Conservation (phyloP, 2,113 vertebrate genomes). For the Cairina moschata region DNA sequence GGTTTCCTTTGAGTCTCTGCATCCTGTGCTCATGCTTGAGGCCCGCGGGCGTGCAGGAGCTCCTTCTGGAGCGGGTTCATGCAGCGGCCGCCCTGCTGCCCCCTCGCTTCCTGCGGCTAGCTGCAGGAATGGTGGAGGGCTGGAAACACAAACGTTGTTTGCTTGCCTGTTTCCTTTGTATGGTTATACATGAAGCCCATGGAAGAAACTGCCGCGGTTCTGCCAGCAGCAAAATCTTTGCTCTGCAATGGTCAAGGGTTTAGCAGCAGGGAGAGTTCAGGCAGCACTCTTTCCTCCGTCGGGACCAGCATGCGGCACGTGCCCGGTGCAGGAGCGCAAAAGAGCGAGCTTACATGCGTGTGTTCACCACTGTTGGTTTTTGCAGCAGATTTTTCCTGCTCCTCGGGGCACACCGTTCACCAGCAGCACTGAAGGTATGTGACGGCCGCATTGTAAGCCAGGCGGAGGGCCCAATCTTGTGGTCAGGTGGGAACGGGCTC, state of each 20-base stretch:
- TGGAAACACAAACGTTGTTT: neutral
- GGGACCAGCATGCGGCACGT: fast-evolving
- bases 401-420: fast-evolving
- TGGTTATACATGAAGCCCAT: neutral
- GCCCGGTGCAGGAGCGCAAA: fast-evolving
- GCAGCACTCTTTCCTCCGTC: neutral
- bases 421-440: fast-evolving
- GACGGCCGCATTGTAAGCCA: fast-evolving
- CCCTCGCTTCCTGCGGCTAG: neutral
- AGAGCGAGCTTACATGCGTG: fast-evolving
- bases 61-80: neutral
- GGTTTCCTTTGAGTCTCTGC: neutral
- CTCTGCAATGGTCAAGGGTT: neutral
- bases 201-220: neutral
- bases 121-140: too few relatives aligned
- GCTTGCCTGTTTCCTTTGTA: neutral
- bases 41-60: neutral
- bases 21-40: neutral
- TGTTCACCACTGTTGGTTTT: fast-evolving
- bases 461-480: fast-evolving
- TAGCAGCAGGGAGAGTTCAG: neutral
- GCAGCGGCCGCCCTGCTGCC: fast-evolving
- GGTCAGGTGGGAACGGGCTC: fast-evolving
- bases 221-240: neutral
- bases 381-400: neutral